Conservation (phyloP, 2,797 vertebrate species). For the Hapalemur alaotrensis region DNA sequence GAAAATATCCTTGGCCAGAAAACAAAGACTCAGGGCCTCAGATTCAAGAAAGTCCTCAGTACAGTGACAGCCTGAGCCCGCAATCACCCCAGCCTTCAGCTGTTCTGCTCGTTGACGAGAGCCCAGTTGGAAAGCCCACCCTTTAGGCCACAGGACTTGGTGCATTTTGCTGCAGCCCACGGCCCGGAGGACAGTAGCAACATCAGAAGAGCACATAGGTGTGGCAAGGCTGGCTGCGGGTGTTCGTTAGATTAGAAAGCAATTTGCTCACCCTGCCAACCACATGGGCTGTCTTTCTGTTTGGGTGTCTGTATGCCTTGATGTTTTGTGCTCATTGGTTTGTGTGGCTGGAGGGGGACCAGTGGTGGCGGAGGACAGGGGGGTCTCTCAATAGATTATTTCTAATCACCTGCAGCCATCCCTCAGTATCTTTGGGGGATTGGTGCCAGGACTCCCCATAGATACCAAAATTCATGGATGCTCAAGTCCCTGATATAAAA, state of each 20-base stretch:
- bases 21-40: background rate
- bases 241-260: constrained; percentile 67
- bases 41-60: background rate
- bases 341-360: background rate
- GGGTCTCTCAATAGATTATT: background rate
- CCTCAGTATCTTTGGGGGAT: background rate
- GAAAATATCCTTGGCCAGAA: background rate
- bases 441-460: background rate
- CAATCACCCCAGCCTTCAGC: background rate
- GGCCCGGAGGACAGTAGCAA: constrained; percentile 29
- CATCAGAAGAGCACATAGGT: constrained; percentile 37
- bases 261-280: constrained; percentile 51
- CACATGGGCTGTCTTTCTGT: background rate
- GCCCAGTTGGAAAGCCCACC: background rate
- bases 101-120: background rate
- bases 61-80: background rate
- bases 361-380: accelerated
- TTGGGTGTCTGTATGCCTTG: background rate
- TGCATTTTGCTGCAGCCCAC: constrained; percentile 33
- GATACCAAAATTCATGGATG: background rate
- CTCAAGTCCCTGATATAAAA: background rate
- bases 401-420: background rate
- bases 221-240: background rate
- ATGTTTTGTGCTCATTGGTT: background rate
- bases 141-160: background rate